Conservation (phyloP, 2,113 vertebrate species). For the Zosterops lateralis region DNA sequence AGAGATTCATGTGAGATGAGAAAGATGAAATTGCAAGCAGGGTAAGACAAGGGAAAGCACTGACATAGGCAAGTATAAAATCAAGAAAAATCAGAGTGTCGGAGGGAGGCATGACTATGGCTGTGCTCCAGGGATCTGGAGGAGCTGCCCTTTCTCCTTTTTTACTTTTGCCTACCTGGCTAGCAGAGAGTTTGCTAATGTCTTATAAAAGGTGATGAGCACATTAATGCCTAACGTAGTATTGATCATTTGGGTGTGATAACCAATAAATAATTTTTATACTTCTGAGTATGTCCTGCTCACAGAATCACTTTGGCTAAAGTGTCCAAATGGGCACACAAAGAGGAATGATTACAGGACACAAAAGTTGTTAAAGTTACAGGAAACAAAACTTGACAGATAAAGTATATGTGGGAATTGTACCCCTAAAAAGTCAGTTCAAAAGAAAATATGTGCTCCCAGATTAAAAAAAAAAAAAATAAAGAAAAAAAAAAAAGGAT, state of each 20-base stretch:
- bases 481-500: background rate
- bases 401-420: background rate
- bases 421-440: accelerated
- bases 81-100: background rate
- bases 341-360: background rate
- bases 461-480: background rate
- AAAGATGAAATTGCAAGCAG: background rate
- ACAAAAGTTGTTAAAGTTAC: background rate
- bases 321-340: background rate
- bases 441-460: background rate
- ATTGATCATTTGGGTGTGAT: background rate
- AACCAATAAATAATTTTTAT: background rate
- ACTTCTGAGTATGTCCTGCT: background rate
- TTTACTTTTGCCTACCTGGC: background rate
- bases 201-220: background rate
- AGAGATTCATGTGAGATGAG: background rate
- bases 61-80: background rate
- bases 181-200: background rate
- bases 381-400: background rate
- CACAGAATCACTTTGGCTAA: background rate
- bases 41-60: background rate
- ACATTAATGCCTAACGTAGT: background rate
- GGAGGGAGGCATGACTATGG: background rate
- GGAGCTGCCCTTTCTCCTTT: background rate
- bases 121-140: background rate